Evolutionary conservation across 1,140 invertebrate genomes (phyloP).

Genomic region (Mycetomoellerius zeteki): DNA sequence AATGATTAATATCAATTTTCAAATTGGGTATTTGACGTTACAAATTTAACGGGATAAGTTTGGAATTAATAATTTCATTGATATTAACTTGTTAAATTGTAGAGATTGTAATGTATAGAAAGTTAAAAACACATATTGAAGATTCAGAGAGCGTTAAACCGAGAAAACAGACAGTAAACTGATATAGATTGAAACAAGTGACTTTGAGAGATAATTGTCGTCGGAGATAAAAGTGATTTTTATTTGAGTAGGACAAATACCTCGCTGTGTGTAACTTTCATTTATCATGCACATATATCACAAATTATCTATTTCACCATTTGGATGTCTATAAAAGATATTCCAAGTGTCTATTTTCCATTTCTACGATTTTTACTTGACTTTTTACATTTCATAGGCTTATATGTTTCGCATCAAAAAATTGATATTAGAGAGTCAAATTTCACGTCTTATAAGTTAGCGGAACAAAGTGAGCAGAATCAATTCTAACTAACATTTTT

Average conservation of each 20-base stretch:
- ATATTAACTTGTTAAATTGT: background rate
- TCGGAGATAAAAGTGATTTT: conserved; percentile 13
- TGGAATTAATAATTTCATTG: conserved; percentile 10
- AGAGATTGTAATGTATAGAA: background rate
- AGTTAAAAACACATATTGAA: background rate
- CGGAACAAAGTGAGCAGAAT: too few relatives aligned
- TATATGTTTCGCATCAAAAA: background rate
- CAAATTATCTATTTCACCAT: conserved; percentile 25
- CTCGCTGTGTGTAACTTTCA: background rate
- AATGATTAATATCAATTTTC: too few relatives aligned
- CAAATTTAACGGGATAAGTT: too few relatives aligned
- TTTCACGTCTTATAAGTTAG: too few relatives aligned
- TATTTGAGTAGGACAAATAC: background rate
- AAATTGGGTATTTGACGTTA: too few relatives aligned
- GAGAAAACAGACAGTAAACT: conserved; percentile 6
- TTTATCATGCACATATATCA: background rate
- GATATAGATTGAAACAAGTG: conserved; percentile 10
- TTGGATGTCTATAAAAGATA: conserved; percentile 18
- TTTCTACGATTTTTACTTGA: background rate
- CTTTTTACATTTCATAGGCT: background rate
- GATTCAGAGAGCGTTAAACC: background rate
- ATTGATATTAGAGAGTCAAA: background rate
- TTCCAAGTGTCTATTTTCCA: background rate
- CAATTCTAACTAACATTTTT: too few relatives aligned
- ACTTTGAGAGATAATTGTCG: conserved; percentile 17